phyloP scores from a whole-genome alignment of 2,888 invertebrate genomes.

The Callimorpha dominula region DNA sequence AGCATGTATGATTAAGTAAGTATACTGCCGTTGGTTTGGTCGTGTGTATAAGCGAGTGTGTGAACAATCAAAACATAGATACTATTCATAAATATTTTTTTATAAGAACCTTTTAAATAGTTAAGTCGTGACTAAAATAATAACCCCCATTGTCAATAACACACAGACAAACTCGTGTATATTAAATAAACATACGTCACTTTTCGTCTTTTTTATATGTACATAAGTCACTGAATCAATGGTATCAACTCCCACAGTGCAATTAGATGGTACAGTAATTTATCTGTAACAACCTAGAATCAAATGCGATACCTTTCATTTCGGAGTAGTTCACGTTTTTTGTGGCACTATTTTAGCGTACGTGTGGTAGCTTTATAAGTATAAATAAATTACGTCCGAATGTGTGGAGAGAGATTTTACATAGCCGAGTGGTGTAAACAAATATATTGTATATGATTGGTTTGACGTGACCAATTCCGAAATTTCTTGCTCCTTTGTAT shows the following conservation, averaged over 20 bases:
- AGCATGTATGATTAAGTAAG: not conserved
- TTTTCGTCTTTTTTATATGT: slow-evolving; percentile 13
- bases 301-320: slow-evolving; percentile 70
- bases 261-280: slow-evolving; percentile 50
- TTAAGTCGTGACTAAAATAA: slow-evolving; percentile 18
- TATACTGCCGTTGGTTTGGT: not conserved
- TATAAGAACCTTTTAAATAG: slow-evolving; percentile 8
- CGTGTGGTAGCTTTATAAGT: slow-evolving; percentile 52
- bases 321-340: slow-evolving; percentile 66
- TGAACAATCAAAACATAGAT: slow-evolving; percentile 22
- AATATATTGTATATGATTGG: too few species aligned
- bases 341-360: slow-evolving; percentile 65
- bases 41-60: not conserved
- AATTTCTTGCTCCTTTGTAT: too few species aligned
- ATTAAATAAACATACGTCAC: slow-evolving; percentile 18
- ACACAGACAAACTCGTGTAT: not conserved
- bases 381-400: slow-evolving; percentile 31
- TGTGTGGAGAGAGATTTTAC: slow-evolving; percentile 26
- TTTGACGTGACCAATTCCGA: too few species aligned
- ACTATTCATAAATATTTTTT: too few species aligned
- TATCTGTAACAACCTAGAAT: slow-evolving; percentile 64
- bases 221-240: slow-evolving; percentile 18
- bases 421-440: too few species aligned
- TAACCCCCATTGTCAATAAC: slow-evolving; percentile 6
- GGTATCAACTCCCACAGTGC: slow-evolving; percentile 26